Base-by-base conservation (phyloP, 2,113 vertebrate species). In the Leucopsar rothschildi region DNA sequence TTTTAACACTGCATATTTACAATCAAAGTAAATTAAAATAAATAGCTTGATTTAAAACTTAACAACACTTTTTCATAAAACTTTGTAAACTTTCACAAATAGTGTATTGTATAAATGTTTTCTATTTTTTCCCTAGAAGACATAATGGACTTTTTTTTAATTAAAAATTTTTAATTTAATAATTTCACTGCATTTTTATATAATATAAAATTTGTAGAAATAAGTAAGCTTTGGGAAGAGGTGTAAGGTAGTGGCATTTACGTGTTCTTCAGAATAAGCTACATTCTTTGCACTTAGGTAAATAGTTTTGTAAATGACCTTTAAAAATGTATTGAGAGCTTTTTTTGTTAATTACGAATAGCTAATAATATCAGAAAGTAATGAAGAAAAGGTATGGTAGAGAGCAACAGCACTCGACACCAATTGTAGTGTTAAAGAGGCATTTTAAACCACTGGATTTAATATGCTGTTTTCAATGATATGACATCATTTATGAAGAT, bases 91-190 rank as follows among this genome's bases (percentile, higher is more conserved):
- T 57, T 86, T 35, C 23, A 40, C 13, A 66, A 76, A 13, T 33
- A 60, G 2, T 31, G 5, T 40, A 53, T 18, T 65, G 25, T 27
- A 42, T 47, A 33, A 3, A 27, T 45, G 40, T 64, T 64, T 71
- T 8, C 6, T 39, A 2, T 15, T 66, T 44, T 44, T 24, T 0
- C 17, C 17, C 37, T 79, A 80, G 31, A 80, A 80, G 4, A 60
- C 0, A 0, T 49, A 37, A 19, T 44, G 18, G 16, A 44, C 8
- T 44, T 19, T 44, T 44, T 44, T 44, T 18, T 19, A 18, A 44
- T 19, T 18, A 18, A 44, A 44, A 44, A 44, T 44, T 44, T 44
- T 44, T 8, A 44, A 44, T 44, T 17, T 3, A 88, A 31, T 64
- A 69, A 20, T 60, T 65, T 65, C 28, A 53, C 16, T 76, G n/a